Evolutionary conservation across 1,140 invertebrate genomes (phyloP).

Genomic region (Drosophila bocqueti): DNA sequence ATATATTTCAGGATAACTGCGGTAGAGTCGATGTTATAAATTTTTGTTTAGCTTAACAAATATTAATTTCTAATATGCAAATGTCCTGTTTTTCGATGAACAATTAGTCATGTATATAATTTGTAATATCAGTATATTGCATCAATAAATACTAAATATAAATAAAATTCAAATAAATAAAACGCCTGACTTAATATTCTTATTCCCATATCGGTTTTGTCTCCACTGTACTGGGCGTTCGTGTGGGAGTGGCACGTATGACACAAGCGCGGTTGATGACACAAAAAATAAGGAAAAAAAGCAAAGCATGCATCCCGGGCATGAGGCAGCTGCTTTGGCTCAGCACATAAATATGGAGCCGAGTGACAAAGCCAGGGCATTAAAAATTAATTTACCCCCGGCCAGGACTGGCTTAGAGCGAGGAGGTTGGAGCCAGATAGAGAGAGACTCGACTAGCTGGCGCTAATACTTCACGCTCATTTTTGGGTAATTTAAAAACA

Average conservation of each 20-base stretch:
- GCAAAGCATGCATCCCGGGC: conserved; percentile 32
- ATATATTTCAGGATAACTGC: too few species aligned
- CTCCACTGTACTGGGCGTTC: conserved; percentile 21
- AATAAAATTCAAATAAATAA: not conserved
- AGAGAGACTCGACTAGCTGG: conserved; percentile 7
- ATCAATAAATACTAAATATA: not conserved
- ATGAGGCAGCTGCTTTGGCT: conserved; percentile 59
- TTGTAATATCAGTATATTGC: not conserved
- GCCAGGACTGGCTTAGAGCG: conserved; percentile 58
- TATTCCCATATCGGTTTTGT: not conserved
- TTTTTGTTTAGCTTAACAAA: too few species aligned
- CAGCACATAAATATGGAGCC: conserved; percentile 68
- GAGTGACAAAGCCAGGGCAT: conserved; percentile 69
- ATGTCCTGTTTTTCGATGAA: not conserved
- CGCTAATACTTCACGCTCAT: conserved; percentile 71
- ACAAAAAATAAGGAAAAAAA: conserved; percentile 10
- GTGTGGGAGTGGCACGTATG: conserved; percentile 74
- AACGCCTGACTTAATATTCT: not conserved
- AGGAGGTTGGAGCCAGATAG: not conserved
- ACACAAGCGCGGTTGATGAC: conserved; percentile 72
- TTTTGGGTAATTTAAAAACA: conserved; percentile 77
- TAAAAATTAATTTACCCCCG: conserved; percentile 80
- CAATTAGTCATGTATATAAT: not conserved
- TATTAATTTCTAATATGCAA: too few species aligned
- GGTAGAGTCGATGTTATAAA: too few species aligned